A percentile compares a stretch with the other conserved stretches of the same genome.
Evolutionary conservation across 1,140 invertebrate species (phyloP).

Genomic region (Manduca sexta): DNA sequence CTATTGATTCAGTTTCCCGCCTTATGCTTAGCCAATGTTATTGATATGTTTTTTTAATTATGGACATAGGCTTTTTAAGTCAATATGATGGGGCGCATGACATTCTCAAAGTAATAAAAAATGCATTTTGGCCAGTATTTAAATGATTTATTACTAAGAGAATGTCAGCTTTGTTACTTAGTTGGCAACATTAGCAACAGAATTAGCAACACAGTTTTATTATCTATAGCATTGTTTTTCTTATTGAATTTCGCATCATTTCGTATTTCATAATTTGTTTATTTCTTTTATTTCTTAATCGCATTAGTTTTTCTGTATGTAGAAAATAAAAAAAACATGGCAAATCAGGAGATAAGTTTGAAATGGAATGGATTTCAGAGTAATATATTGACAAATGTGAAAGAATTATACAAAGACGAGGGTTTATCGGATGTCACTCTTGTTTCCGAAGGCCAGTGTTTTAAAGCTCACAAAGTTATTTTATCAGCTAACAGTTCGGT

Average conservation of each 20-base stretch:
- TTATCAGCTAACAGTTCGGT: conserved; percentile 82
- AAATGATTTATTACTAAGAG: too few relatives aligned
- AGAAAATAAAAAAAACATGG: conserved; percentile 34
- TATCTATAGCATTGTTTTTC: conserved; percentile 10
- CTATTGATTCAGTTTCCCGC: too few relatives aligned
- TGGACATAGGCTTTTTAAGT: too few relatives aligned
- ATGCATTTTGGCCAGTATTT: too few relatives aligned
- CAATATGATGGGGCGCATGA: too few relatives aligned
- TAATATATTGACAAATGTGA: conserved; percentile 77
- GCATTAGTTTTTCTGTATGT: conserved; percentile 5
- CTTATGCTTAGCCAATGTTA: too few relatives aligned
- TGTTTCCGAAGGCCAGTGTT: conserved; percentile 78
- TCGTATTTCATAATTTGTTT: conserved; percentile 9
- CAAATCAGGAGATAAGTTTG: conserved; percentile 76
- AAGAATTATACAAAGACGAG: conserved; percentile 78
- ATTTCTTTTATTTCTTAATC: conserved; percentile 3
- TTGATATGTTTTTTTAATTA: too few relatives aligned
- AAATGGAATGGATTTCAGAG: conserved; percentile 80
- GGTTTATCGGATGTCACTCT: conserved; percentile 82
- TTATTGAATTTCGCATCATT: conserved; percentile 10
- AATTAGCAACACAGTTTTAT: neutral
- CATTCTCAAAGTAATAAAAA: too few relatives aligned
- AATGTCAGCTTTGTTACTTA: too few relatives aligned
- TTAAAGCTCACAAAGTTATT: conserved; percentile 83
- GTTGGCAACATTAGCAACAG: too few relatives aligned